Conservation (phyloP, 2,888 invertebrate species). For the Ophion costatus region DNA sequence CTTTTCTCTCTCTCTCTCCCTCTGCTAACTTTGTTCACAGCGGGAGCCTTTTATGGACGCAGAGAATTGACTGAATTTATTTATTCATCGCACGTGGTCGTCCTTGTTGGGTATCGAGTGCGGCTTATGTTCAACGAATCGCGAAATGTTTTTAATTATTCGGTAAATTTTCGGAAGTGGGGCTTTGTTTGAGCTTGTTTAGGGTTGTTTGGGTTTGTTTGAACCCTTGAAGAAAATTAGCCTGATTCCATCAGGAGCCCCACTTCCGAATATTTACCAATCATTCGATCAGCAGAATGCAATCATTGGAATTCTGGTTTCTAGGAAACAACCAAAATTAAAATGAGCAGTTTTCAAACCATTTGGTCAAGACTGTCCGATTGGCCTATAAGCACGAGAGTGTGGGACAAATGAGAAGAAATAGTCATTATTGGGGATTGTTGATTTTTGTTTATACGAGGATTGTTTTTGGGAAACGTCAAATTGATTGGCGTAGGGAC, state of each 20-base stretch:
- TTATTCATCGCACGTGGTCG: constrained; percentile 4
- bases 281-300: not conserved
- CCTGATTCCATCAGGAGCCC: too few relatives aligned
- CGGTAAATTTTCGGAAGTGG: too few relatives aligned
- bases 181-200: too few relatives aligned
- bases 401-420: not conserved
- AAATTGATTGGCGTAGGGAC: too few relatives aligned
- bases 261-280: too few relatives aligned
- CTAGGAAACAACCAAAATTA: not conserved
- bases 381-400: not conserved
- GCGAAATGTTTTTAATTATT: not conserved
- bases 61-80: not conserved
- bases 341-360: not conserved
- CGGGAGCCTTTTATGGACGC: not conserved
- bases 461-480: too few relatives aligned
- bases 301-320: not conserved
- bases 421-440: too few relatives aligned
- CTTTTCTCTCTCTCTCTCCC: not conserved
- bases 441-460: too few relatives aligned
- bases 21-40: not conserved
- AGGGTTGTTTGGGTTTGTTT: too few relatives aligned
- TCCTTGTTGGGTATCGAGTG: not conserved
- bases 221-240: too few relatives aligned
- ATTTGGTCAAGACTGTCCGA: not conserved
- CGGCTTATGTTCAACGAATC: constrained; percentile 7